A percentile compares a stretch with the other conserved stretches of the same genome.
Conservation (phyloP, 2,113 vertebrate genomes). For the Ariopsis seemanni region DNA sequence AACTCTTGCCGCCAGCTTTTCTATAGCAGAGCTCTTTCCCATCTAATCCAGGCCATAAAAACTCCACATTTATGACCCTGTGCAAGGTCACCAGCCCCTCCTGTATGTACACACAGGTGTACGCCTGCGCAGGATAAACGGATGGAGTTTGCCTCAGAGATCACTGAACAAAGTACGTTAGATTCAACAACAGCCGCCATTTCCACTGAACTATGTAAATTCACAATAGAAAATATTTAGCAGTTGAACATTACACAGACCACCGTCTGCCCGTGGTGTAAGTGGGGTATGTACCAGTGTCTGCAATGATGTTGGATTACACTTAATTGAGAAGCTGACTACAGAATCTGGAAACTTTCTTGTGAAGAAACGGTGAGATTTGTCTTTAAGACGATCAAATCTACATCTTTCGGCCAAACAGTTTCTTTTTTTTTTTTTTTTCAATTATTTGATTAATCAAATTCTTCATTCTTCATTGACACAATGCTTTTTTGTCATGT, state of each 20-base stretch:
- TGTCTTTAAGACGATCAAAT: conserved; percentile 1
- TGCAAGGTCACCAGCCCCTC: conserved; percentile 37
- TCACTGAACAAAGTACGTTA: conserved; percentile 72
- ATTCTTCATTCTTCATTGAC: neutral
- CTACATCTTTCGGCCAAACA: neutral
- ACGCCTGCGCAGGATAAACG: conserved; percentile 56
- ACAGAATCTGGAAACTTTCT: conserved; percentile 52
- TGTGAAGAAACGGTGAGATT: conserved; percentile 57
- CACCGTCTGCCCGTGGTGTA: neutral
- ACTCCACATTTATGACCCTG: conserved; percentile 59
- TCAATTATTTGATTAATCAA: neutral
- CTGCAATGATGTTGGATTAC: conserved; percentile 54
- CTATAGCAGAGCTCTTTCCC: neutral
- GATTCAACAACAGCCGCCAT: conserved; percentile 25
- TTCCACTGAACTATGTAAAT: neutral
- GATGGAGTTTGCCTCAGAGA: conserved; percentile 58
- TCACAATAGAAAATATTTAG: neutral
- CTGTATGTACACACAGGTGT: conserved; percentile 31
- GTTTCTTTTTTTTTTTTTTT: neutral
- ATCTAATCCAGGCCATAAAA: conserved; percentile 35
- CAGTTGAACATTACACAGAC: neutral
- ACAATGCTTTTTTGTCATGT: neutral
- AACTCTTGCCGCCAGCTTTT: conserved; percentile 13
- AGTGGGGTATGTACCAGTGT: neutral
- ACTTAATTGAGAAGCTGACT: conserved; percentile 53